A percentile compares a stretch with the other conserved stretches of the same genome.
Evolutionary conservation across 2,797 vertebrate species (phyloP).

Genomic region (Phoebastria nigripes): DNA sequence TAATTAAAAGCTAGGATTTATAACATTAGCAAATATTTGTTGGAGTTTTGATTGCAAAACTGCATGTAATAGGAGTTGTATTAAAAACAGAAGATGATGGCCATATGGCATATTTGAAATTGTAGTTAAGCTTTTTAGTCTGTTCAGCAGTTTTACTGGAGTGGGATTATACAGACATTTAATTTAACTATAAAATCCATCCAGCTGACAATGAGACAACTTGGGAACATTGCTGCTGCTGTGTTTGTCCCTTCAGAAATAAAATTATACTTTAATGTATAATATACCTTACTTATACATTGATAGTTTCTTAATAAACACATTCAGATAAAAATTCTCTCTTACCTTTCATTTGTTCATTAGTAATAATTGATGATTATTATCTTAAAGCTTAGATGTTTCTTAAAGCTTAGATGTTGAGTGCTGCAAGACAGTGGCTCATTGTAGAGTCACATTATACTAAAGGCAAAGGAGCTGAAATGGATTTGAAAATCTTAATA

Average conservation of each 20-base stretch:
- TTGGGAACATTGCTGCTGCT: background rate
- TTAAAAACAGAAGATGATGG: conserved; percentile 14
- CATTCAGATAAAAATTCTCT: background rate
- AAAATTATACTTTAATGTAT: background rate
- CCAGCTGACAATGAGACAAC: background rate
- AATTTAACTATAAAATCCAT: background rate
- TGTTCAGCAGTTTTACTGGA: background rate
- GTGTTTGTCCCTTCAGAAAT: background rate
- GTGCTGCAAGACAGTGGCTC: background rate
- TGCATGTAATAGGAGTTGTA: background rate
- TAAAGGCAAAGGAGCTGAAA: background rate
- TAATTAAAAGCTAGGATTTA: background rate
- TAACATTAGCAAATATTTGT: background rate
- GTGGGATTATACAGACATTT: background rate
- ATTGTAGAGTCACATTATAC: background rate
- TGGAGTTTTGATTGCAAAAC: conserved; percentile 28
- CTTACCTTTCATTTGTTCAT: background rate
- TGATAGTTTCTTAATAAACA: background rate
- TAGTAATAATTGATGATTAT: background rate
- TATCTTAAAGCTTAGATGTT: background rate
- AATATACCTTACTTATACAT: background rate
- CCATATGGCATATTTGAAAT: background rate
- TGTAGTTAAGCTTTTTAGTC: background rate
- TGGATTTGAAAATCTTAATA: background rate
- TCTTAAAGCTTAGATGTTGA: background rate